Conservation (phyloP, 2,888 invertebrate genomes). For the Oeneis ivallda region DNA sequence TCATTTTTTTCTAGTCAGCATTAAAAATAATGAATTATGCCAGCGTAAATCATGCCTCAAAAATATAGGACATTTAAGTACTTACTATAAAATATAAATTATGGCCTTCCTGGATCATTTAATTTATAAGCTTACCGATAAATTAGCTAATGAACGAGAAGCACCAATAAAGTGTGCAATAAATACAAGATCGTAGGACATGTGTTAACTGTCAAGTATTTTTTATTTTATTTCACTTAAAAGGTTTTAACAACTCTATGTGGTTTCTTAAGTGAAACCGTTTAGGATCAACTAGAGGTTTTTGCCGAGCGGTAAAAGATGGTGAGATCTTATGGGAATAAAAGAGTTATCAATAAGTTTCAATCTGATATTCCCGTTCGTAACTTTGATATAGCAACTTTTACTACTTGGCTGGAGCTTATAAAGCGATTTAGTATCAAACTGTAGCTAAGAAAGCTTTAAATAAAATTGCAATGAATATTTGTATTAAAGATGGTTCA, state of each 20-base stretch:
- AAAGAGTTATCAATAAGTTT: slow-evolving; percentile 76
- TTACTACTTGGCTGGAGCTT: slow-evolving; percentile 22
- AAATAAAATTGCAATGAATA: neutral
- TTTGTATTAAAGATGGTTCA: neutral
- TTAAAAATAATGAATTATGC: neutral
- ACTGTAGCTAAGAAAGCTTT: too few species aligned
- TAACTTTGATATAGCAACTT: slow-evolving; percentile 30
- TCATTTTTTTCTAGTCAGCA: neutral
- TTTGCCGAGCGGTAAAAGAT: slow-evolving; percentile 68
- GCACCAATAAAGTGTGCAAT: slow-evolving; percentile 69
- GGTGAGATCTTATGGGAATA: slow-evolving; percentile 65
- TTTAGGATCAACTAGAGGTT: slow-evolving; percentile 68
- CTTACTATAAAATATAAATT: slow-evolving; percentile 43
- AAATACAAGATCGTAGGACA: slow-evolving; percentile 65
- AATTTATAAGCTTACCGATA: slow-evolving; percentile 72
- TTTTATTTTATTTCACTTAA: slow-evolving; percentile 54
- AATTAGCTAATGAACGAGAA: slow-evolving; percentile 72
- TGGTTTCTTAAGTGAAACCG: slow-evolving; percentile 55
- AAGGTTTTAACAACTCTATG: slow-evolving; percentile 62
- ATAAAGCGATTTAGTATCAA: slow-evolving; percentile 13
- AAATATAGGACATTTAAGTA: slow-evolving; percentile 27
- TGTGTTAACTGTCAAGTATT: slow-evolving; percentile 59
- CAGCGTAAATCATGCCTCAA: slow-evolving; percentile 3
- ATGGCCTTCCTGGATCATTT: slow-evolving; percentile 65
- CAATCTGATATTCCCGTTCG: slow-evolving; percentile 46